Conservation (phyloP, 2,113 vertebrate genomes). For the Megaleporinus macrocephalus region DNA sequence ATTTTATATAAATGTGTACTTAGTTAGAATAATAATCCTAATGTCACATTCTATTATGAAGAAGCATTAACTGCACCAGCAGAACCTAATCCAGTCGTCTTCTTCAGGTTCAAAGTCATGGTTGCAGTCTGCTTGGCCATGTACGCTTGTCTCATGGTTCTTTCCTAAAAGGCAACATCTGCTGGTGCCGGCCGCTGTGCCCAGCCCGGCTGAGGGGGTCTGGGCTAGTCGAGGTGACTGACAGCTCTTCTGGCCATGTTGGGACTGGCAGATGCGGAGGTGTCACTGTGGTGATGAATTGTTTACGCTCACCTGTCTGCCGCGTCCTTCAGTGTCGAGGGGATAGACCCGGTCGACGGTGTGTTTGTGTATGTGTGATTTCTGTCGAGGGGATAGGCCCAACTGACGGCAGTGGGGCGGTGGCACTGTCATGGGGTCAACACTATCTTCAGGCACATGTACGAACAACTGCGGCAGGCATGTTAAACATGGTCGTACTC, state of each 20-base stretch:
- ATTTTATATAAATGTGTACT: too few relatives aligned
- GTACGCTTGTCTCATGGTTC: background rate
- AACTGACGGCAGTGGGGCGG: conserved; percentile 58
- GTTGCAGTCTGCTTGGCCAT: background rate
- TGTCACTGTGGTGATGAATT: conserved; percentile 88
- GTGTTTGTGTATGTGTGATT: conserved; percentile 21
- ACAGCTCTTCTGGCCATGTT: conserved; percentile 77
- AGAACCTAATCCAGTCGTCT: background rate
- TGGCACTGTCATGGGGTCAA: conserved; percentile 50
- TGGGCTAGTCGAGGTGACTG: conserved; percentile 73
- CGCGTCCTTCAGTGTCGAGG: conserved; percentile 72
- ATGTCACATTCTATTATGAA: too few relatives aligned
- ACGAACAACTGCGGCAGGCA: conserved; percentile 72
- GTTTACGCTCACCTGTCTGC: conserved; percentile 84
- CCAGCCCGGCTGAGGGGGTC: conserved; percentile 61
- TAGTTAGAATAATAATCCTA: too few relatives aligned
- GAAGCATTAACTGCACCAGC: background rate
- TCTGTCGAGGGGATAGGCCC: conserved; percentile 38
- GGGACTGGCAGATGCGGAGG: conserved; percentile 84
- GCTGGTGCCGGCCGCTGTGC: conserved; percentile 69
- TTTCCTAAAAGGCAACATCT: conserved; percentile 64
- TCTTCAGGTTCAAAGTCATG: conserved; percentile 20
- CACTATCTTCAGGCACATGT: conserved; percentile 70
- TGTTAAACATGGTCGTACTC: conserved; percentile 73
- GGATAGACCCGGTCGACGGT: conserved; percentile 63